Evolutionary conservation across 2,797 vertebrate genomes (phyloP).

Genomic region (Anomalospiza imberbis): DNA sequence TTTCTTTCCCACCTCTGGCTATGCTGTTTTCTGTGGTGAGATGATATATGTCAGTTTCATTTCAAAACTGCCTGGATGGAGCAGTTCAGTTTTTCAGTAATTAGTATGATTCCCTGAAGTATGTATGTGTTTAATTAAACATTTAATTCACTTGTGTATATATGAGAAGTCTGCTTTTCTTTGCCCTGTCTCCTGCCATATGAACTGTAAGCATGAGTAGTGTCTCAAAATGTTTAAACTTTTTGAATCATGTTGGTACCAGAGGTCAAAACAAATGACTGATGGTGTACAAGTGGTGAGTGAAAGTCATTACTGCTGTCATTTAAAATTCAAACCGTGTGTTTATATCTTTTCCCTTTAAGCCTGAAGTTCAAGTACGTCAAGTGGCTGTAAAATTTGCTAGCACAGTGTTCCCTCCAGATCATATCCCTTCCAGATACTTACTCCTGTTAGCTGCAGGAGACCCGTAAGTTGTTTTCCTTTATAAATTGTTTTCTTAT

Average conservation of each 20-base stretch:
- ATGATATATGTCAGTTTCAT: neutral
- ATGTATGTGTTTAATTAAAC: neutral
- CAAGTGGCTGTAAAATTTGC: slow-evolving; percentile 98
- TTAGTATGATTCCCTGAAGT: neutral
- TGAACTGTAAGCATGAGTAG: neutral
- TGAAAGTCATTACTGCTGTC: neutral
- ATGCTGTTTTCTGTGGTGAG: neutral
- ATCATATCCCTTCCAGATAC: slow-evolving; percentile 97
- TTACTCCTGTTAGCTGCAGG: slow-evolving; percentile 93
- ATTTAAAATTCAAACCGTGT: neutral
- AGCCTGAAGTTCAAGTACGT: slow-evolving; percentile 98
- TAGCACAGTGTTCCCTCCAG: slow-evolving; percentile 90
- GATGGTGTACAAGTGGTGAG: neutral
- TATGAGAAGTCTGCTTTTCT: neutral
- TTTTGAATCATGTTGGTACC: neutral
- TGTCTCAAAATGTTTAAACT: neutral
- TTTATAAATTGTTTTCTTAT: neutral
- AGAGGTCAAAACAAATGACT: neutral
- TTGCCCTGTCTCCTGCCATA: neutral
- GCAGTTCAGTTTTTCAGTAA: neutral
- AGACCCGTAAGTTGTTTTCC: slow-evolving; percentile 86
- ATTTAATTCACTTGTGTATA: neutral
- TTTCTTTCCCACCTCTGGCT: neutral
- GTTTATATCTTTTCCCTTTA: slow-evolving; percentile 20
- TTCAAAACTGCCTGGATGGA: neutral